Evolutionary conservation across 2,113 vertebrate species (phyloP).

Genomic region (Tylochromis polylepis): DNA sequence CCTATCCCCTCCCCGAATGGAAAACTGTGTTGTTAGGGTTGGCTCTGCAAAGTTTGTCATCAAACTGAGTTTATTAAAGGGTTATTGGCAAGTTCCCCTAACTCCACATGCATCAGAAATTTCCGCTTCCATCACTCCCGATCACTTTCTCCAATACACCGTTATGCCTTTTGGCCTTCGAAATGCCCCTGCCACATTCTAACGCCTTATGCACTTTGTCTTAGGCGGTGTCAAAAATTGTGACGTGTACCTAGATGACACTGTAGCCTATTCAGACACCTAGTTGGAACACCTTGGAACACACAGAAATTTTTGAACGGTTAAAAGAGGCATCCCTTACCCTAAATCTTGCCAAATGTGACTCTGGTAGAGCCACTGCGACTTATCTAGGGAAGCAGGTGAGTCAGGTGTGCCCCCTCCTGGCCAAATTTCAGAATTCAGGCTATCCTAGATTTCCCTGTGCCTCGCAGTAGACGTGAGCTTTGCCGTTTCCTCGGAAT

Average conservation of each 20-base stretch:
- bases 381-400: background rate
- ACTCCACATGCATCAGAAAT: background rate
- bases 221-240: no score
- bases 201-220: background rate
- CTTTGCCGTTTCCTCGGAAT: no score
- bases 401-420: rapidly evolving
- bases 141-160: background rate
- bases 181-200: background rate
- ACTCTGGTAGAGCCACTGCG: background rate
- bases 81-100: no score
- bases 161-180: background rate
- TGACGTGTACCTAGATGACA: no score
- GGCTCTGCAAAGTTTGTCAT: background rate
- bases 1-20: no score
- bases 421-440: rapidly evolving
- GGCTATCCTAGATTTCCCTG: background rate
- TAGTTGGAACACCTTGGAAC: no score
- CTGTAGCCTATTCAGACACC: no score
- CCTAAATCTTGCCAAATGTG: no score
- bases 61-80: background rate
- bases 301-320: no score
- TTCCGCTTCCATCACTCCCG: rapidly evolving
- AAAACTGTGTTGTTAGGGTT: no score
- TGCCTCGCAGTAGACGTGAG: no score
- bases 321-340: no score